phyloP scores from a whole-genome alignment of 2,888 invertebrate genomes.

The Dasysyrphus albostriatus region DNA sequence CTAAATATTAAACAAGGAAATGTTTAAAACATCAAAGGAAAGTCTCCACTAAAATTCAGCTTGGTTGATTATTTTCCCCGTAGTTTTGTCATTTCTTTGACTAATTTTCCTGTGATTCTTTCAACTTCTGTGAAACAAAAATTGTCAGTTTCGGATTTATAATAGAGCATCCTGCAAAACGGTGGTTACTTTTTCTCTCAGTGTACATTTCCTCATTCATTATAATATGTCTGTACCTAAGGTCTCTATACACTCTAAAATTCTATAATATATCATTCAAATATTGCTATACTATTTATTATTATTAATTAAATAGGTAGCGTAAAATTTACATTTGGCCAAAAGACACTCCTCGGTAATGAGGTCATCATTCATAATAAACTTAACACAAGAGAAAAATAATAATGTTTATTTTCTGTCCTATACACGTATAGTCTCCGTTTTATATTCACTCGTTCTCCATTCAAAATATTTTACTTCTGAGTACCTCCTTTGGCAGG shows the following conservation, averaged over 20 bases:
- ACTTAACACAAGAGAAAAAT: constrained; percentile 22
- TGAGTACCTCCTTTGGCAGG: constrained; percentile 7
- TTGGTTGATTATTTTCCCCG: too few species aligned
- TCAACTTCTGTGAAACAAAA: too few species aligned
- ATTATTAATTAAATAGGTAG: constrained; percentile 7
- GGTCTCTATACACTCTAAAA: neutral
- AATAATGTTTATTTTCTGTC: constrained; percentile 44
- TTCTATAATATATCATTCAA: neutral
- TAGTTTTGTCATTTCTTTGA: too few species aligned
- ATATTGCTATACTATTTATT: neutral
- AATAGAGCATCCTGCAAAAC: too few species aligned
- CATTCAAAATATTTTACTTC: neutral
- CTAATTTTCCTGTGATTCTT: too few species aligned
- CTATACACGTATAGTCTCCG: neutral
- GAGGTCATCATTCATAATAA: constrained; percentile 59
- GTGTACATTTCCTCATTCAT: neutral
- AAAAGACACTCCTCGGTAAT: constrained; percentile 57
- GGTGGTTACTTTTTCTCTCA: neutral
- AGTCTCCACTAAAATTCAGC: too few species aligned
- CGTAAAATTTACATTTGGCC: neutral
- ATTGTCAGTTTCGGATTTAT: too few species aligned
- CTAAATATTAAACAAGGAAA: too few species aligned
- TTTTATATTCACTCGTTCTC: neutral
- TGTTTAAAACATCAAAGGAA: too few species aligned
- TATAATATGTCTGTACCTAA: neutral